Evolutionary conservation across 2,888 invertebrate species (phyloP), one percentile per base, ranked within the genome.

Genomic region (Furcula furcula): DNA sequence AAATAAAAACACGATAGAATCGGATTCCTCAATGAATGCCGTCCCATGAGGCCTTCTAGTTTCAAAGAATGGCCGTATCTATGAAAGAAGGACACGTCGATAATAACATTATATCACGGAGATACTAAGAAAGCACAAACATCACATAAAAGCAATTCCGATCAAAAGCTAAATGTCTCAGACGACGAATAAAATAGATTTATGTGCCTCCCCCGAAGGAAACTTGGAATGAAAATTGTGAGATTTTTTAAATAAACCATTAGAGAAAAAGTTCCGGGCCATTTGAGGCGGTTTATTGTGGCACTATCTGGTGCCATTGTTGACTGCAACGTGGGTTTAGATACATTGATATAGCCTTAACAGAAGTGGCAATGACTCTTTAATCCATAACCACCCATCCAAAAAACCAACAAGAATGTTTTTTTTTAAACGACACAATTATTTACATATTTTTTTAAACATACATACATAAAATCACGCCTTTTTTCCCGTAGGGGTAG

Each of bases 201-300:
- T 87, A 87, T 84, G 43, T 53, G 59, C 53, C 59, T 57, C 65
- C 70, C 70, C 69, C 63, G 68, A 77, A 81, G 79, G 76, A 80
- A 80, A 81, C 72, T 79, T 74, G 67, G 72, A 83, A 82, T 84
- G 81, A 81, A 84, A 86, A 85, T 75, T 81, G 79, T 77, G 71
- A 75, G 78, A 83, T 85, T 85, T 77, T 84, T 84, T 83, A 85
- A 87, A 86, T 83, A 85, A 86, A 86, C 80, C 84, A 84, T 84
- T 83, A 83, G 71, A 82, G 81, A 83, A 85, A 85, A 87, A 86
- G 85, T 86, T 85, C 83, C 84, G 81, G 74, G 60, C 83, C 83
- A 84, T 86, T 86, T 82, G 75, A 81, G 76, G 81, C 77, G 78
- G 80, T 81, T 78, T 81, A 86, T 83, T 80, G 81, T 82, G 69